A percentile compares a stretch with the other conserved stretches of the same genome.
Evolutionary conservation across 2,888 invertebrate genomes (phyloP).

Genomic region (Ochropleura leucogaster): DNA sequence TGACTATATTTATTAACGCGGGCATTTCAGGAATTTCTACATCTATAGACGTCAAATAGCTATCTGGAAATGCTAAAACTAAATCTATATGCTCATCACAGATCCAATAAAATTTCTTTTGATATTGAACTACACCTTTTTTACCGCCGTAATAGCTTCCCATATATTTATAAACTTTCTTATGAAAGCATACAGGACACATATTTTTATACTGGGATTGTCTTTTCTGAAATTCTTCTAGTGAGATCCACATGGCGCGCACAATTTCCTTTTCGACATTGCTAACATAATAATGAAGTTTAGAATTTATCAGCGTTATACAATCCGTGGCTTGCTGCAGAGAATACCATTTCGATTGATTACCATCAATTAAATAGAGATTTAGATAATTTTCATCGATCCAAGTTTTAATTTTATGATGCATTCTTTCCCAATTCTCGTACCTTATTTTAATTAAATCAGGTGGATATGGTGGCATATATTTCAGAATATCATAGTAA

Average conservation of each 20-base stretch:
- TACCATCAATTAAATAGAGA: constrained; percentile 85
- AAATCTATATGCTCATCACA: constrained; percentile 88
- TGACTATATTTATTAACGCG: constrained; percentile 81
- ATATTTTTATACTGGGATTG: constrained; percentile 88
- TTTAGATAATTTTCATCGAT: constrained; percentile 90
- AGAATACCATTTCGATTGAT: constrained; percentile 89
- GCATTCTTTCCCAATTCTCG: constrained; percentile 80
- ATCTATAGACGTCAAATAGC: constrained; percentile 73
- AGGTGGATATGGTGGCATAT: constrained; percentile 79
- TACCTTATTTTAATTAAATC: constrained; percentile 84
- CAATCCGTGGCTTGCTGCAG: constrained; percentile 82
- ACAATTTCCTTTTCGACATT: constrained; percentile 87
- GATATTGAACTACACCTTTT: constrained; percentile 90
- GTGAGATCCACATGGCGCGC: constrained; percentile 90
- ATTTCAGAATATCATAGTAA: constrained; percentile 76
- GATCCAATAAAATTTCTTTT: constrained; percentile 91
- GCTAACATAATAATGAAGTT: constrained; percentile 88
- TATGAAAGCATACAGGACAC: constrained; percentile 91
- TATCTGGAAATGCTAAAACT: constrained; percentile 85
- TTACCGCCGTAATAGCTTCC: constrained; percentile 87
- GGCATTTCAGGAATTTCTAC: constrained; percentile 89
- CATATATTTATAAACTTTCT: constrained; percentile 78
- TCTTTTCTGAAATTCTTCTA: constrained; percentile 86
- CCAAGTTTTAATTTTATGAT: constrained; percentile 84
- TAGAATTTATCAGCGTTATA: constrained; percentile 79